Evolutionary conservation across 2,797 vertebrate species (phyloP).

Genomic region (Eulemur albifrons): DNA sequence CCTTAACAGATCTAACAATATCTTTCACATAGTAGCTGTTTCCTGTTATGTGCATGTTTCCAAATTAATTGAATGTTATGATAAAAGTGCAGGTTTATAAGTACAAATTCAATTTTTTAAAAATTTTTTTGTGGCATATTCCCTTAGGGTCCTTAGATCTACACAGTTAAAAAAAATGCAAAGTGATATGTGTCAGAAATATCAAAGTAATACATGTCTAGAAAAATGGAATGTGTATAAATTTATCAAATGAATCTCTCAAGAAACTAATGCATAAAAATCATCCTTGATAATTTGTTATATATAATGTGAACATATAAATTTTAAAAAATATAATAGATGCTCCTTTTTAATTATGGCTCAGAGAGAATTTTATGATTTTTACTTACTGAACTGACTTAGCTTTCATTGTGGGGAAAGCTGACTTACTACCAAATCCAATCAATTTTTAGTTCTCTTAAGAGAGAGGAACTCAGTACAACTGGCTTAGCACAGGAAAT

Average conservation of each 20-base stretch:
- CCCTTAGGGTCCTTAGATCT: neutral
- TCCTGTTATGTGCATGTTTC: neutral
- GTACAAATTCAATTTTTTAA: neutral
- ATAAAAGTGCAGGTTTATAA: neutral
- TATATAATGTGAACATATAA: conserved; percentile 51
- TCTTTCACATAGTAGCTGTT: neutral
- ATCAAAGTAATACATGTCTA: conserved; percentile 80
- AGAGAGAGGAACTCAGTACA: neutral
- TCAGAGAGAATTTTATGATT: neutral
- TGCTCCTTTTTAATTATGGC: neutral
- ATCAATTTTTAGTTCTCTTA: neutral
- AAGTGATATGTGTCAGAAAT: conserved; percentile 72
- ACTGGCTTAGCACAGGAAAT: neutral
- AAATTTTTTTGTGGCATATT: neutral
- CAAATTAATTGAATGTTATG: neutral
- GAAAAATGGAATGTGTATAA: conserved; percentile 75
- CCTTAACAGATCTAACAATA: neutral
- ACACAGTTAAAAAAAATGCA: conserved; percentile 34
- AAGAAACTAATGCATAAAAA: conserved; percentile 63
- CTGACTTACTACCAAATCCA: neutral
- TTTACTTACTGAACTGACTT: neutral
- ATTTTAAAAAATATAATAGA: neutral
- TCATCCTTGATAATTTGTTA: conserved; percentile 53
- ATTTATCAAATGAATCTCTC: conserved; percentile 76
- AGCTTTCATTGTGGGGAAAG: neutral